A percentile compares a stretch with the other conserved stretches of the same genome.
phyloP scores from a whole-genome alignment of 2,113 vertebrate genomes.

The Craseonycteris thonglongyai region DNA sequence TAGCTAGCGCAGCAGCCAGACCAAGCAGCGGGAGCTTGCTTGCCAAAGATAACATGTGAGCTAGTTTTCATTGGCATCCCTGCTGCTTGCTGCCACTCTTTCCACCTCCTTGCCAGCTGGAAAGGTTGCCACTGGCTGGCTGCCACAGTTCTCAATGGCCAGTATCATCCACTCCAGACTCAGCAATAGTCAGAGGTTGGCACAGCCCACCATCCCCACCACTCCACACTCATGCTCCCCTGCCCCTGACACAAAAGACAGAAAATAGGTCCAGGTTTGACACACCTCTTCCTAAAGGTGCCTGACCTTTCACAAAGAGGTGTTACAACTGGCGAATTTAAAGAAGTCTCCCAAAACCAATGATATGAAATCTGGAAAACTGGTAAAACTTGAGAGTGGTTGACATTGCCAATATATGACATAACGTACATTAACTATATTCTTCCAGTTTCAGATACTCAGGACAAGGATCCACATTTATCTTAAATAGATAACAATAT shows the following conservation, averaged over 20 bases:
- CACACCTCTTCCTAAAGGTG: slow-evolving; percentile 7
- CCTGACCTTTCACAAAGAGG: slow-evolving; percentile 11
- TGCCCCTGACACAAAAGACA: not conserved
- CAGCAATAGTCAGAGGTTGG: slow-evolving; percentile 44
- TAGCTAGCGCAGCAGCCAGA: not conserved
- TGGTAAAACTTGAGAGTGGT: not conserved
- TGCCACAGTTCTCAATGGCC: slow-evolving; percentile 14
- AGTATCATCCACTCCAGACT: slow-evolving; percentile 32
- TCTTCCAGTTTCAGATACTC: not conserved
- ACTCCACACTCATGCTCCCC: not conserved
- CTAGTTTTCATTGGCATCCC: slow-evolving; percentile 58
- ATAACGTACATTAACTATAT: not conserved
- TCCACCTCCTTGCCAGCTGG: slow-evolving; percentile 49
- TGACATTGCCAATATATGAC: not conserved
- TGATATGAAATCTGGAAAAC: not conserved
- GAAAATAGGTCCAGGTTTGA: not conserved
- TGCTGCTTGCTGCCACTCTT: slow-evolving; percentile 45
- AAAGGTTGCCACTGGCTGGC: slow-evolving; percentile 50
- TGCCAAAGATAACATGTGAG: slow-evolving; percentile 66
- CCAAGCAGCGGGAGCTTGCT: slow-evolving; percentile 38
- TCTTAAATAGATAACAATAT: not conserved
- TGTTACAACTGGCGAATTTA: not conserved
- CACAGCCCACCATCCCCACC: not conserved
- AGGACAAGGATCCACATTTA: not conserved
- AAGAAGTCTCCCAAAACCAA: slow-evolving; percentile 18